phyloP scores from a whole-genome alignment of 1,140 invertebrate species.

The Liolophura sinensis region DNA sequence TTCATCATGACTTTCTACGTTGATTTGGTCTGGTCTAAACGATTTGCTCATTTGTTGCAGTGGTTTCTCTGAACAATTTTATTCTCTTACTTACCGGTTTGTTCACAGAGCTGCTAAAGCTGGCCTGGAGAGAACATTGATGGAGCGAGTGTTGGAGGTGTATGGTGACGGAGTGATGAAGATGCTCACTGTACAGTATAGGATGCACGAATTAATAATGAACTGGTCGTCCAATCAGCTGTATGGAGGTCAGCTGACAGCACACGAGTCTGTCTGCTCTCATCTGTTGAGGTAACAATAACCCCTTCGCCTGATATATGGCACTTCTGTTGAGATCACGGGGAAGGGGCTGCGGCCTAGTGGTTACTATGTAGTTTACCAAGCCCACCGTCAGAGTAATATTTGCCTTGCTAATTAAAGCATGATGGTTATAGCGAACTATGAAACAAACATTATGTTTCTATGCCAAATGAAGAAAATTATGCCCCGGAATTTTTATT shows the following conservation, averaged over 20 bases:
- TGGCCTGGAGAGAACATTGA: slow-evolving; percentile 64
- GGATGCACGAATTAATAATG: slow-evolving; percentile 69
- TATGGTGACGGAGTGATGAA: slow-evolving; percentile 58
- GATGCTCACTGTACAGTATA: slow-evolving; percentile 66
- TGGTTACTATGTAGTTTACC: no score
- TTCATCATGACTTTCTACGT: no score
- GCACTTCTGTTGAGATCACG: background rate
- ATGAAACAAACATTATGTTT: no score
- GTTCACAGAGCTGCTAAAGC: slow-evolving; percentile 51
- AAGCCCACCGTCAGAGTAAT: no score
- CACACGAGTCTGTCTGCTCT: slow-evolving; percentile 61
- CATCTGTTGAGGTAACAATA: slow-evolving; percentile 61
- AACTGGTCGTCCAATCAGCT: slow-evolving; percentile 62
- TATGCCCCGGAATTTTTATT: no score
- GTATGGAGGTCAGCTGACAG: slow-evolving; percentile 60
- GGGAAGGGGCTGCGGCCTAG: no score
- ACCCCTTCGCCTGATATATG: background rate
- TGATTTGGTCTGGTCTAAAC: no score
- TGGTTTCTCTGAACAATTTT: no score
- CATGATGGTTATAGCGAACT: no score
- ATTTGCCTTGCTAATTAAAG: no score
- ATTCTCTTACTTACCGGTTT: background rate
- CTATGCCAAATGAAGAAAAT: no score
- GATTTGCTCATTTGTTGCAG: no score
- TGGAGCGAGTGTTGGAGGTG: slow-evolving; percentile 65